Conservation (phyloP, 2,113 vertebrate species). For the Chamaetylas fuelleborni region DNA sequence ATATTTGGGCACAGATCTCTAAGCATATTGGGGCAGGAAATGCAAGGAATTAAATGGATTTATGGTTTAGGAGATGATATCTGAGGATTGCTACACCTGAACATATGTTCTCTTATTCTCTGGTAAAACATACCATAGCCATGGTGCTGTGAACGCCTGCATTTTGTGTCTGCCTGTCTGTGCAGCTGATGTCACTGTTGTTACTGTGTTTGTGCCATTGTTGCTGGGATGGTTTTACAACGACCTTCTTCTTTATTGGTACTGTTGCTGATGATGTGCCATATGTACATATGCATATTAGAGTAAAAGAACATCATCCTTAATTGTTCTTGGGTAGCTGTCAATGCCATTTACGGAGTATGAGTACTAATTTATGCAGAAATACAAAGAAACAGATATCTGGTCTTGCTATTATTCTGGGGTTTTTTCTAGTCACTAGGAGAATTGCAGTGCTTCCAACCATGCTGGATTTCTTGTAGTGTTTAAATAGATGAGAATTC, state of each 20-base stretch:
- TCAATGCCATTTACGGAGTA: conserved; percentile 5
- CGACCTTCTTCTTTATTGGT: conserved; percentile 35
- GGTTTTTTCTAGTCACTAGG: neutral
- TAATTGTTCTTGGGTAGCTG: conserved; percentile 48
- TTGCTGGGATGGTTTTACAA: conserved; percentile 22
- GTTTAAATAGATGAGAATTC: conserved; percentile 26
- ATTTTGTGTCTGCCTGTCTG: conserved; percentile 24
- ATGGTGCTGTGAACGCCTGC: neutral
- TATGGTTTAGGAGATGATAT: neutral
- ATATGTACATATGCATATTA: conserved; percentile 50
- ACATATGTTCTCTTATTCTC: neutral
- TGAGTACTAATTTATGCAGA: conserved; percentile 35
- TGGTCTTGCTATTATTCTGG: neutral
- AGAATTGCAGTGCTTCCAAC: neutral
- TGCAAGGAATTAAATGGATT: neutral
- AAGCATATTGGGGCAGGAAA: neutral
- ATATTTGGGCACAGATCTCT: neutral
- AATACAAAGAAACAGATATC: conserved; percentile 31
- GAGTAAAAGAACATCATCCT: conserved; percentile 19
- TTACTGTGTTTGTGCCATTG: neutral
- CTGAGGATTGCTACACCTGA: neutral
- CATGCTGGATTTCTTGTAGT: neutral
- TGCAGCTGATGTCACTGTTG: conserved; percentile 15
- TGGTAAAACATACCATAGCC: neutral
- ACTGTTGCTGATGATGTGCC: conserved; percentile 28